phyloP scores from a whole-genome alignment of 2,888 invertebrate species.

The Andrena bicolor region DNA sequence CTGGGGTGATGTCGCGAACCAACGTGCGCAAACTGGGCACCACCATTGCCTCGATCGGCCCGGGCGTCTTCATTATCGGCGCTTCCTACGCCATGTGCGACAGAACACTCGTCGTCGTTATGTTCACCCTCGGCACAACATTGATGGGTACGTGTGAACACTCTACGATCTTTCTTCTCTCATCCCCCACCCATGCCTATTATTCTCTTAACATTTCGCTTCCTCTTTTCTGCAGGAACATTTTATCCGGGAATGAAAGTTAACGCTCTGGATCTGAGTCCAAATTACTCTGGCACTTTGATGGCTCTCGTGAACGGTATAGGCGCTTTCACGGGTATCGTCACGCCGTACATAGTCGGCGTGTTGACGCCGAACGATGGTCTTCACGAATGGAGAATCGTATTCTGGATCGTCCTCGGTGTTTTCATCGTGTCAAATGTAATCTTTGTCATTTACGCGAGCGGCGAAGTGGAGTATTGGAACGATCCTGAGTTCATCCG shows the following conservation, averaged over 20 bases:
- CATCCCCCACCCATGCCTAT: too few relatives aligned
- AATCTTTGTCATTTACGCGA: conserved; percentile 90
- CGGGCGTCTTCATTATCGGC: conserved; percentile 85
- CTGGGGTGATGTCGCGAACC: conserved; percentile 81
- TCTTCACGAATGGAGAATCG: conserved; percentile 89
- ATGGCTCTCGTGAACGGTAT: conserved; percentile 87
- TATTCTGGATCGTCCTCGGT: conserved; percentile 92
- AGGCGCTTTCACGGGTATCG: conserved; percentile 90
- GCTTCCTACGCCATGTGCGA: conserved; percentile 86
- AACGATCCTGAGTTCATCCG: conserved; percentile 87
- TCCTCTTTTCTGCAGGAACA: conserved; percentile 67
- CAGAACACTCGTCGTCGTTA: conserved; percentile 79
- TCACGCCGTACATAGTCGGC: conserved; percentile 90
- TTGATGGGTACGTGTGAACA: conserved; percentile 82
- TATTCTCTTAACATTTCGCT: too few relatives aligned
- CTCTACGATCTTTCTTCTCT: too few relatives aligned
- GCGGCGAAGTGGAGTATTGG: conserved; percentile 92
- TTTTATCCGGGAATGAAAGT: conserved; percentile 86
- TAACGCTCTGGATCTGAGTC: conserved; percentile 85
- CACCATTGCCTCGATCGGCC: conserved; percentile 85
- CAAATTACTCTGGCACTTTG: conserved; percentile 85
- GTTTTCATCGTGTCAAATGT: conserved; percentile 89
- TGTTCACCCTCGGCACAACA: conserved; percentile 85
- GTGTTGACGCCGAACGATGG: conserved; percentile 85
- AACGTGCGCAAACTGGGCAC: conserved; percentile 85